phyloP scores from a whole-genome alignment of 1,140 invertebrate species.

The Euwallacea fornicatus region DNA sequence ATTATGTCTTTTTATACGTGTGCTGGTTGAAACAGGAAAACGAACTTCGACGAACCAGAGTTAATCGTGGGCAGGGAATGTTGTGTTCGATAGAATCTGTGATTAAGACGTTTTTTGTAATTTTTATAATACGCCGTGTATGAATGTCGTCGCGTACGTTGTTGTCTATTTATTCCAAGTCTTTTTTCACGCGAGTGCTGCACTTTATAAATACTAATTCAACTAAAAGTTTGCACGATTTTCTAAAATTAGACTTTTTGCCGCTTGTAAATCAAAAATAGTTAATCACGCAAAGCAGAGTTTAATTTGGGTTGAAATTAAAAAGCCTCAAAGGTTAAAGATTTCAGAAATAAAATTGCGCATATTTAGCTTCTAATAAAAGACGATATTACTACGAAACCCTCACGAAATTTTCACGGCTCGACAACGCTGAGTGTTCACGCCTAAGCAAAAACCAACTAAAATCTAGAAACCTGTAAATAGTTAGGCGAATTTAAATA shows the following conservation, averaged over 20 bases:
- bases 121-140: not conserved
- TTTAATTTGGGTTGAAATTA: no score
- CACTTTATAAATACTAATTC: not conserved
- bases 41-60: not conserved
- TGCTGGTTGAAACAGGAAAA: constrained; percentile 9
- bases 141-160: no score
- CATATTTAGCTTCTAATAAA: not conserved
- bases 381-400: no score
- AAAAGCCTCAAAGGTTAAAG: no score
- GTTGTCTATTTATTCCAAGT: not conserved
- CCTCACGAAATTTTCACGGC: no score
- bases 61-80: constrained; percentile 1
- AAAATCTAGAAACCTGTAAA: constrained; percentile 44
- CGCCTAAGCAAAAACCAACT: constrained; percentile 30
- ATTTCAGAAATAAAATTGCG: not conserved
- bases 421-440: not conserved
- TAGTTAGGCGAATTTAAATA: constrained; percentile 46
- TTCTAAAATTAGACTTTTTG: no score
- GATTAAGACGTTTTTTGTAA: constrained; percentile 17
- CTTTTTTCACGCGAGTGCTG: not conserved
- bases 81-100: constrained; percentile 28
- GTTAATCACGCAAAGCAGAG: not conserved
- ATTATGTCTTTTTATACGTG: no score
- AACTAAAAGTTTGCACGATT: not conserved
- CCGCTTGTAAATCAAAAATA: not conserved